A percentile compares a stretch with the other conserved stretches of the same genome.
These are phyloP conservation scores for Microtus montanus DNA, from an alignment of 2,113 vertebrate genomes.

Conservation along the genomic window DNA sequence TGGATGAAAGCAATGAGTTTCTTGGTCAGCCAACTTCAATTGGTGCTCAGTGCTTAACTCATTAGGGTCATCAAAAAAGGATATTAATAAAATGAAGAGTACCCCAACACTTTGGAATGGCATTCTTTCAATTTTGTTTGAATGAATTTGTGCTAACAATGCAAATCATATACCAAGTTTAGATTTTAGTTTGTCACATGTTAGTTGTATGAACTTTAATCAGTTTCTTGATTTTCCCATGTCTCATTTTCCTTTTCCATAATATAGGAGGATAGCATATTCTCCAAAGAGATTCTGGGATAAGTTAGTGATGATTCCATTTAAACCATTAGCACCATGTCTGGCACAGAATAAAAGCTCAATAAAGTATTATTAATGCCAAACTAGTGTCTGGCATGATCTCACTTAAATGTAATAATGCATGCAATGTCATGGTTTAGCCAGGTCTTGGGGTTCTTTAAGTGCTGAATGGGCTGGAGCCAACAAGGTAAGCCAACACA, in stretches of 20 bases:
- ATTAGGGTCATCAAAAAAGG: slow-evolving; percentile 1
- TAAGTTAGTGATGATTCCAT: neutral
- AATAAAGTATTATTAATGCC: slow-evolving; percentile 36
- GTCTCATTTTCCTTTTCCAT: slow-evolving; percentile 6
- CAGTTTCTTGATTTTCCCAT: slow-evolving; percentile 46
- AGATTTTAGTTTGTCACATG: neutral
- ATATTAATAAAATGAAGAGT: slow-evolving; percentile 5
- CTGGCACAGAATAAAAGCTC: slow-evolving; percentile 9
- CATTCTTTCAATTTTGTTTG: neutral
- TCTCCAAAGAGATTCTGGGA: neutral
- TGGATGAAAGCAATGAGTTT: neutral
- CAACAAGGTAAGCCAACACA: slow-evolving; percentile 60
- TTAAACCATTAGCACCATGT: slow-evolving; percentile 41
- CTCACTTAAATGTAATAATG: neutral
- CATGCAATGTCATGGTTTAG: neutral
- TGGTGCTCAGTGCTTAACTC: neutral
- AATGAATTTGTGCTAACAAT: neutral
- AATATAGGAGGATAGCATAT: neutral
- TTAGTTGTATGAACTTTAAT: neutral
- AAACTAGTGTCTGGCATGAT: slow-evolving; percentile 1
- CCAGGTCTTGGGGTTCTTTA: slow-evolving; percentile 28
- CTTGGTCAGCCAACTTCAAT: neutral
- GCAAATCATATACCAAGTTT: neutral
- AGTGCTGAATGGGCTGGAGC: slow-evolving; percentile 19
- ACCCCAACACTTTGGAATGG: neutral